phyloP scores from a whole-genome alignment of 92 coral and sea anemone species.

The Actinernus sp. region DNA sequence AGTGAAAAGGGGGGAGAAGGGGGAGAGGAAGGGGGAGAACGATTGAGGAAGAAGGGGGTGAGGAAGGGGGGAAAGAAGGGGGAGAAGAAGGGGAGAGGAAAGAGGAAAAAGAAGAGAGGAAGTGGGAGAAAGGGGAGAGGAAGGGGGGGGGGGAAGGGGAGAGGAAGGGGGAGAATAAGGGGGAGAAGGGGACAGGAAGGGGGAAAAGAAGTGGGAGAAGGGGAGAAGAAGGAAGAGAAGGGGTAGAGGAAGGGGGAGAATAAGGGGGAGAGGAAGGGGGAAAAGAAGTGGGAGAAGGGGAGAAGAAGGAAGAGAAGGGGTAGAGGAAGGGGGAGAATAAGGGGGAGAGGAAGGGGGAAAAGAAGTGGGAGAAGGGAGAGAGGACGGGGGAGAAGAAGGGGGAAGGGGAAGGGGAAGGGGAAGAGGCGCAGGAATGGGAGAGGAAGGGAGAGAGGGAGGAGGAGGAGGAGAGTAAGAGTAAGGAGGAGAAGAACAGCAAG shows the following conservation, averaged over 20 bases:
- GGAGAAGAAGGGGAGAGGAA: conserved; percentile 1
- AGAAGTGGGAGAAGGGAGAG: background rate
- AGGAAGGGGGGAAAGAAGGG: conserved; percentile 3
- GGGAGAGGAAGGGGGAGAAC: conserved; percentile 4
- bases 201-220: background rate
- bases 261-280: background rate
- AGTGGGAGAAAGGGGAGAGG: background rate
- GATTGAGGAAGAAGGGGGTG: conserved; percentile 6
- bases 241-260: background rate
- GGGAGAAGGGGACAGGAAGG: background rate
- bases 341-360: background rate
- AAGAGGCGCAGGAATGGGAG: too few species aligned
- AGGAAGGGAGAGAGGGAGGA: too few species aligned
- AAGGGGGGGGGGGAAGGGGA: background rate
- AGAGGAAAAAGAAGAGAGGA: background rate
- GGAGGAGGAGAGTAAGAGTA: too few species aligned
- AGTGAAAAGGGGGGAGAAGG: background rate
- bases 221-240: background rate
- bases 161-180: background rate
- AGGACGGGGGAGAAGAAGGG: conserved; percentile 1
- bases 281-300: background rate
- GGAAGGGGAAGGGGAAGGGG: too few species aligned
- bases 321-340: too few species aligned
- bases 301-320: background rate
- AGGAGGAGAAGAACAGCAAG: too few species aligned